Evolutionary conservation across 2,797 vertebrate species (phyloP).

Genomic region (Mastacembelus armatus): DNA sequence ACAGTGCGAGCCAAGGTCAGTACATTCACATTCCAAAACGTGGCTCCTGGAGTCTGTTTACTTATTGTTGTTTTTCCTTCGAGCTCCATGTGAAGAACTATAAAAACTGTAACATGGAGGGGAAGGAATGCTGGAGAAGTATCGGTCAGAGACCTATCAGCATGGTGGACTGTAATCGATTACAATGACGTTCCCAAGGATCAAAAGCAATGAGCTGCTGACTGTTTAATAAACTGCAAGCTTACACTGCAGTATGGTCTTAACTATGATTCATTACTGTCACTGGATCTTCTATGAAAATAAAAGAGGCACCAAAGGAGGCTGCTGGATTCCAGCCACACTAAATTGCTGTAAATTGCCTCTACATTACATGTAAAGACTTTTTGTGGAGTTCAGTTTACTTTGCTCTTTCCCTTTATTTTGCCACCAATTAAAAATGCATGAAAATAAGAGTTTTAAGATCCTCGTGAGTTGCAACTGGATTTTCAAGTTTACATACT

Average conservation of each 20-base stretch:
- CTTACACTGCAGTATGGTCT: slow-evolving; percentile 80
- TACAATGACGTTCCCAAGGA: slow-evolving; percentile 73
- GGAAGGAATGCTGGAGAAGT: slow-evolving; percentile 27
- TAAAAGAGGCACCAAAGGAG: slow-evolving; percentile 80
- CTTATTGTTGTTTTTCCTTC: slow-evolving; percentile 50
- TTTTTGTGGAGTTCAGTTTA: slow-evolving; percentile 70
- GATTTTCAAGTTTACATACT: slow-evolving; percentile 68
- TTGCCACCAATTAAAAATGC: slow-evolving; percentile 78
- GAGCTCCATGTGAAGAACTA: slow-evolving; percentile 30
- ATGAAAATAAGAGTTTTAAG: slow-evolving; percentile 74
- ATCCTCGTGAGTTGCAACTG: slow-evolving; percentile 50
- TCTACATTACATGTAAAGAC: slow-evolving; percentile 72
- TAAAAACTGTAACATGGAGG: slow-evolving; percentile 28
- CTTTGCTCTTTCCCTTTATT: slow-evolving; percentile 59
- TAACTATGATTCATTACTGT: slow-evolving; percentile 88
- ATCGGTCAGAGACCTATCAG: slow-evolving; percentile 51
- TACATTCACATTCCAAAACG: slow-evolving; percentile 53
- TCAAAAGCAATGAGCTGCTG: slow-evolving; percentile 82
- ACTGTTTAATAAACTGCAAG: slow-evolving; percentile 83
- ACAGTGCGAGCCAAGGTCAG: slow-evolving; percentile 72
- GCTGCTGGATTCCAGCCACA: slow-evolving; percentile 70
- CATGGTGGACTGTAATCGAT: slow-evolving; percentile 70
- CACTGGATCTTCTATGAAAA: slow-evolving; percentile 81
- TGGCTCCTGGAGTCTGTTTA: slow-evolving; percentile 40
- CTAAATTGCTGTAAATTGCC: slow-evolving; percentile 81